phyloP scores from a whole-genome alignment of 2,888 invertebrate genomes.

The Phymatocera aterrima region DNA sequence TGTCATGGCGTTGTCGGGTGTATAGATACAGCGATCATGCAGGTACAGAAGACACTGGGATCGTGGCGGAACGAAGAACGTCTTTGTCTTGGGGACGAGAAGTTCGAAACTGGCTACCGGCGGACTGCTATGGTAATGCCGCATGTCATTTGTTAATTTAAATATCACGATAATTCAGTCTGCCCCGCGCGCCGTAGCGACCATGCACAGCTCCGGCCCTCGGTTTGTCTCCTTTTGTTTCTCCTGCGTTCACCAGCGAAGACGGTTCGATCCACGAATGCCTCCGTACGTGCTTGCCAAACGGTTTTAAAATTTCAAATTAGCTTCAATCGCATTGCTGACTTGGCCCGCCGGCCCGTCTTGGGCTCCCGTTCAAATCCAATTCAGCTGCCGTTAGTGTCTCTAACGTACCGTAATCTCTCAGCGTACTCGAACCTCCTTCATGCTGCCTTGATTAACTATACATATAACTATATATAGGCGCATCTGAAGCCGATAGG shows the following conservation, averaged over 20 bases:
- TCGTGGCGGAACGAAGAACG: conserved; percentile 30
- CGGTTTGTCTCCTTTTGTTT: conserved; percentile 48
- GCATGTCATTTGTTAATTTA: conserved; percentile 72
- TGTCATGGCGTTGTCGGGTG: neutral
- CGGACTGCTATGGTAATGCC: conserved; percentile 68
- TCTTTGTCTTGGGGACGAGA: conserved; percentile 48
- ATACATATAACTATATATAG: conserved; percentile 33
- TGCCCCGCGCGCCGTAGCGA: conserved; percentile 57
- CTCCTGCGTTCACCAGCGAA: conserved; percentile 27
- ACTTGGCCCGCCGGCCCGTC: conserved; percentile 58
- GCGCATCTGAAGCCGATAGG: conserved; percentile 16
- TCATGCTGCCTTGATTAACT: neutral
- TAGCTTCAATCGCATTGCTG: conserved; percentile 70
- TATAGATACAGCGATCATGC: neutral
- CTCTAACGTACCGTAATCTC: conserved; percentile 47
- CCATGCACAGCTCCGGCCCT: conserved; percentile 50
- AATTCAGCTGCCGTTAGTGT: conserved; percentile 52
- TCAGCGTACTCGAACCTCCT: conserved; percentile 15
- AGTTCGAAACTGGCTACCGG: conserved; percentile 62
- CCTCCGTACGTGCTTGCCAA: conserved; percentile 47
- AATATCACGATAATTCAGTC: conserved; percentile 71
- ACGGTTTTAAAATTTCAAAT: conserved; percentile 70
- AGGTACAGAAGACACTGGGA: conserved; percentile 23
- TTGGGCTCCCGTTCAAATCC: conserved; percentile 52
- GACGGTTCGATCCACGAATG: conserved; percentile 50